Evolutionary conservation across 2,113 vertebrate species (phyloP).

Genomic region (Ciconia boyciana): DNA sequence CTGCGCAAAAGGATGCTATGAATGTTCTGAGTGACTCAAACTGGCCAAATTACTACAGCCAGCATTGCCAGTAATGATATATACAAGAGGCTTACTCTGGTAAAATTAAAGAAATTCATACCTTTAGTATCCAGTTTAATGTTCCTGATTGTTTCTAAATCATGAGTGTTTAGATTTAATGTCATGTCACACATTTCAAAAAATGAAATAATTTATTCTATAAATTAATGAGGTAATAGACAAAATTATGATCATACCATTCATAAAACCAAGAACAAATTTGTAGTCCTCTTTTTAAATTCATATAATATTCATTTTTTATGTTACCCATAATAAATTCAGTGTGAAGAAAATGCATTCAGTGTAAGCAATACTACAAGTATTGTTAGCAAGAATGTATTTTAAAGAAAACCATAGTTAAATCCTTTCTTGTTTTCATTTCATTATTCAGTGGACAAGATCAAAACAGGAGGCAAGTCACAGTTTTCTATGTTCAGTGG

Average conservation of each 20-base stretch:
- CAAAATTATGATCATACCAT: background rate
- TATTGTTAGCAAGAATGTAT: background rate
- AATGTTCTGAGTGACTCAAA: background rate
- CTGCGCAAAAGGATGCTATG: background rate
- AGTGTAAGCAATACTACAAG: background rate
- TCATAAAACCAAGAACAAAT: background rate
- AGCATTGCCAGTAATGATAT: background rate
- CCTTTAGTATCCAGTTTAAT: background rate
- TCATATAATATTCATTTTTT: background rate
- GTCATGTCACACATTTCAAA: background rate
- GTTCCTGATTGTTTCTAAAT: background rate
- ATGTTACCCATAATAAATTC: background rate
- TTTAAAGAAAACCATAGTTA: background rate
- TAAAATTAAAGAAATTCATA: background rate
- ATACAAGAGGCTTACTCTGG: background rate
- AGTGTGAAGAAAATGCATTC: background rate
- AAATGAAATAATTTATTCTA: background rate
- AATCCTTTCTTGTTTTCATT: background rate
- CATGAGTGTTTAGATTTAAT: background rate
- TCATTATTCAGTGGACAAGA: background rate
- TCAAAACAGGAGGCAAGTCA: background rate
- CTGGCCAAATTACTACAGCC: background rate
- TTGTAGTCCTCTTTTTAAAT: background rate
- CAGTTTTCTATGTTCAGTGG: background rate
- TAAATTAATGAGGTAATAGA: background rate